Conservation (phyloP, 2,113 vertebrate genomes). For the Bothrops jararaca region DNA sequence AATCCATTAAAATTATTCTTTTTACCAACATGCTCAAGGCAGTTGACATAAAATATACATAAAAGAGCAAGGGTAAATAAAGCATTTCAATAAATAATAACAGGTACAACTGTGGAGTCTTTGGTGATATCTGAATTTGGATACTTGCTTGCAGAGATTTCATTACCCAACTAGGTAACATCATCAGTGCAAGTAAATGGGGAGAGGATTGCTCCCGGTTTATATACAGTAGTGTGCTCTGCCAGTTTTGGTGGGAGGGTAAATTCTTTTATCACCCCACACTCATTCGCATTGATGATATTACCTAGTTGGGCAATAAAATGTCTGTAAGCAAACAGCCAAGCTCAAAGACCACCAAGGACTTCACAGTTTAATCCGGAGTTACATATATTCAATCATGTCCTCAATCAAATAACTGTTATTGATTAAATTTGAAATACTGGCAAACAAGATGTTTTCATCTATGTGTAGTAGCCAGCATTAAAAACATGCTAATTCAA, state of each 20-base stretch:
- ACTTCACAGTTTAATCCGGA: neutral
- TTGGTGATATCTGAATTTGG: neutral
- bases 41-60: neutral
- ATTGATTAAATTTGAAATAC: neutral
- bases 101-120: neutral
- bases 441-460: constrained; percentile 1
- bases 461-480: neutral
- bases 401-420: neutral
- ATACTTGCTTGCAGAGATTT: neutral
- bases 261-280: neutral
- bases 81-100: neutral
- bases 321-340: neutral
- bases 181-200: neutral
- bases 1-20: neutral
- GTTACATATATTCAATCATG: neutral
- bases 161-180: neutral
- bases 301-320: neutral
- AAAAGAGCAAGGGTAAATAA: neutral
- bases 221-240: neutral
- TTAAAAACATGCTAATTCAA: neutral
- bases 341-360: neutral
- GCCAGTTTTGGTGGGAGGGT: neutral
- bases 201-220: neutral
- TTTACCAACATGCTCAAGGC: neutral
- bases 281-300: neutral